phyloP scores from a whole-genome alignment of 2,888 invertebrate genomes.

The Busseola fusca region DNA sequence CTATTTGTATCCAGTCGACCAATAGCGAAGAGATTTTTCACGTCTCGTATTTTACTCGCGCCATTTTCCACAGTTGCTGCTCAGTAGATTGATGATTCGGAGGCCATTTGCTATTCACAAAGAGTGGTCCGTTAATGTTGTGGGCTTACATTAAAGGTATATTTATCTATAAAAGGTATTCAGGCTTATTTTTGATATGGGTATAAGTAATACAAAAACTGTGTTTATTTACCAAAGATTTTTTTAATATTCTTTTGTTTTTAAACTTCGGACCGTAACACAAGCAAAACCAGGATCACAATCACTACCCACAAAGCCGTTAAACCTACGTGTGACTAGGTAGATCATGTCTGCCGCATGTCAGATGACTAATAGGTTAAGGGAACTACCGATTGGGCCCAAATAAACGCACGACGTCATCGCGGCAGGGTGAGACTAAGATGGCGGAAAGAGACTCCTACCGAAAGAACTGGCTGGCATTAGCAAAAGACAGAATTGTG shows the following conservation, averaged over 20 bases:
- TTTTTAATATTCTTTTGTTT: neutral
- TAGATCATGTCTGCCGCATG: neutral
- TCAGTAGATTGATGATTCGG: conserved; percentile 55
- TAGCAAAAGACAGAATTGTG: neutral
- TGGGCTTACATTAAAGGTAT: conserved; percentile 51
- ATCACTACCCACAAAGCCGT: neutral
- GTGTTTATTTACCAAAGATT: neutral
- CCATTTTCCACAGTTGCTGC: conserved; percentile 52
- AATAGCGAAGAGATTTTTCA: conserved; percentile 59
- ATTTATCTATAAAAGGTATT: conserved; percentile 23
- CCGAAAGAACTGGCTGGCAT: neutral
- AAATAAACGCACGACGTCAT: neutral
- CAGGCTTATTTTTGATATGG: conserved; percentile 18
- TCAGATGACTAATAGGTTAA: neutral
- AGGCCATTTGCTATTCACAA: conserved; percentile 53
- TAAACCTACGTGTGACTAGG: neutral
- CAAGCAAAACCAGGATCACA: neutral
- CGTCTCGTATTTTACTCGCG: conserved; percentile 46
- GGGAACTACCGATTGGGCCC: neutral
- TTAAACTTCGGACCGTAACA: neutral
- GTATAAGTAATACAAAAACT: conserved; percentile 10
- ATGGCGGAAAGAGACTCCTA: neutral
- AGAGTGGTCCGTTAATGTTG: conserved; percentile 51
- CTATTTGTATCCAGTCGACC: conserved; percentile 57
- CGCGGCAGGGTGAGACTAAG: neutral